Percentiles rank a stretch among this genome's conserved stretches.
Conservation (phyloP, 2,888 invertebrate genomes). For the Halocaridina rubra region DNA sequence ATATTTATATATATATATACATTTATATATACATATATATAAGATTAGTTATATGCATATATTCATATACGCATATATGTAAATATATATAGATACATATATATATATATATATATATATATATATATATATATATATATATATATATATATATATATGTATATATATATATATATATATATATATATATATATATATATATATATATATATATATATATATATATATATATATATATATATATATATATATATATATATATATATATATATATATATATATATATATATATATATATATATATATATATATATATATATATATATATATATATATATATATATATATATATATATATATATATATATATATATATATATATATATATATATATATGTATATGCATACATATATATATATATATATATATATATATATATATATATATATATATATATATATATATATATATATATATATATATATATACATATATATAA, state of each 20-base stretch:
- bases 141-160: slow-evolving; percentile 35
- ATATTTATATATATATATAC: no score
- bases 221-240: slow-evolving; percentile 27
- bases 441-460: slow-evolving; percentile 43
- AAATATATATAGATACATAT: slow-evolving; percentile 9
- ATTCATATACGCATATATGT: no score
- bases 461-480: slow-evolving; percentile 31
- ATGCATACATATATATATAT: slow-evolving; percentile 33
- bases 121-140: slow-evolving; percentile 16
- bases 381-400: slow-evolving; percentile 26
- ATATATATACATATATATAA: slow-evolving; percentile 28
- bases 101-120: slow-evolving; percentile 16
- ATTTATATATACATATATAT: no score
- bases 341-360: slow-evolving; percentile 35
- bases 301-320: slow-evolving; percentile 30
- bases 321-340: slow-evolving; percentile 38
- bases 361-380: slow-evolving; percentile 23
- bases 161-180: slow-evolving; percentile 31
- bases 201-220: slow-evolving; percentile 9
- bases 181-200: slow-evolving; percentile 10
- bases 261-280: slow-evolving; percentile 25
- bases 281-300: slow-evolving; percentile 2
- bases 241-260: slow-evolving; percentile 25
- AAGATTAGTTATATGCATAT: no score
- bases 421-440: slow-evolving; percentile 40